Evolutionary conservation across 2,888 invertebrate genomes (phyloP).

Genomic region (Mesodorylaimus sp.): DNA sequence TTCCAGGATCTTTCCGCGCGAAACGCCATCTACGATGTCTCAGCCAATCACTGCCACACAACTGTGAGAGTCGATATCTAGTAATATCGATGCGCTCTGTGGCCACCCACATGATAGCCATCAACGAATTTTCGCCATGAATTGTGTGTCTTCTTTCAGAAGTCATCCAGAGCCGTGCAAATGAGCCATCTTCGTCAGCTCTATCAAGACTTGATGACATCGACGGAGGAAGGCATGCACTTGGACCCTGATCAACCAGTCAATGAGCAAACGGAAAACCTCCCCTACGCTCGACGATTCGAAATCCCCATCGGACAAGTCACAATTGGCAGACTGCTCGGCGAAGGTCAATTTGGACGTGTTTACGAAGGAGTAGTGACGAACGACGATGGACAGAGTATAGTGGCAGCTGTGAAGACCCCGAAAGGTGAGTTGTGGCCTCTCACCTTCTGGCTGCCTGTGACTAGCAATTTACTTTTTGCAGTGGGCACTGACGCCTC

Average conservation of each 20-base stretch:
- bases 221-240: neutral
- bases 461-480: slow-evolving; percentile 8
- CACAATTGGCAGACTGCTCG: slow-evolving; percentile 44
- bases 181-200: no score
- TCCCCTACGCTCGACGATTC: slow-evolving; percentile 67
- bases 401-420: slow-evolving; percentile 89
- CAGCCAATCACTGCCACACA: no score
- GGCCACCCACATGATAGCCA: no score
- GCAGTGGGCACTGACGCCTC: slow-evolving; percentile 54
- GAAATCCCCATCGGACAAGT: slow-evolving; percentile 75
- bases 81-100: no score
- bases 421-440: slow-evolving; percentile 2
- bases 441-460: neutral
- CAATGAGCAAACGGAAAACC: slow-evolving; percentile 77
- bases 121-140: no score
- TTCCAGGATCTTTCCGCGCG: no score
- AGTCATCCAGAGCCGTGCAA: no score
- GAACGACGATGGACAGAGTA: slow-evolving; percentile 48
- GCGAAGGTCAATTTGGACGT: slow-evolving; percentile 12
- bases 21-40: no score
- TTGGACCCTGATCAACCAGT: slow-evolving; percentile 69
- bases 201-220: slow-evolving; percentile 8
- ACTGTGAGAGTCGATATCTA: no score
- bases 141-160: no score
- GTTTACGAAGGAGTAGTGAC: neutral